Evolutionary conservation across 1,140 invertebrate genomes (phyloP).

Genomic region (Stratiolaelaps scimitus): DNA sequence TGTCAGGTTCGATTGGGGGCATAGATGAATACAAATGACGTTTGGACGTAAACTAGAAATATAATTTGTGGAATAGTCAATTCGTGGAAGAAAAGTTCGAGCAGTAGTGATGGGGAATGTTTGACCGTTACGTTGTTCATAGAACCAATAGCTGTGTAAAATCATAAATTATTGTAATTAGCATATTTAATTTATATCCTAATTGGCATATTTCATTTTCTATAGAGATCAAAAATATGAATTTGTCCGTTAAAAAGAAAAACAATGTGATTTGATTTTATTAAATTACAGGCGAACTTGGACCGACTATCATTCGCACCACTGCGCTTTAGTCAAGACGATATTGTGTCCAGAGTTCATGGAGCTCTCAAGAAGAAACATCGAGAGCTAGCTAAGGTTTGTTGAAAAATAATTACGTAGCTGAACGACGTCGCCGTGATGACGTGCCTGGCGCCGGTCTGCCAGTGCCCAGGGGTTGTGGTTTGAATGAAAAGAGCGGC

Average conservation of each 20-base stretch:
- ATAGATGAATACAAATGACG: too few species aligned
- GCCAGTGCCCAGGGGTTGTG: not conserved
- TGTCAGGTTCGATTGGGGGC: too few species aligned
- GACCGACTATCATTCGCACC: slow-evolving; percentile 3
- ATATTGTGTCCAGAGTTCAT: slow-evolving; percentile 3
- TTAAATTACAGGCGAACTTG: slow-evolving; percentile 11
- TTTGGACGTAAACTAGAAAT: too few species aligned
- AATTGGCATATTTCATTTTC: too few species aligned
- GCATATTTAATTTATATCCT: too few species aligned
- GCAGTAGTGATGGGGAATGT: too few species aligned
- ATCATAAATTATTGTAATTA: too few species aligned
- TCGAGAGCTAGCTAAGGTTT: slow-evolving; percentile 2
- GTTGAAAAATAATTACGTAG: not conserved
- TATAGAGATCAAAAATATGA: not conserved
- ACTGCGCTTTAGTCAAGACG: not conserved
- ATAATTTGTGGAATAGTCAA: too few species aligned
- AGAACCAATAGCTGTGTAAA: too few species aligned
- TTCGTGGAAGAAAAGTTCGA: too few species aligned
- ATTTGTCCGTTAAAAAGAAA: not conserved
- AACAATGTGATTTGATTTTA: not conserved
- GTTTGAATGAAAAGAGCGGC: not conserved
- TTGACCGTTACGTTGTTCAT: too few species aligned
- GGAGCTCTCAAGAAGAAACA: slow-evolving; percentile 25
- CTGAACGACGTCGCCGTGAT: not conserved
- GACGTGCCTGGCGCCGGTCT: not conserved